These are phyloP conservation scores for Lordiphosa mommai DNA, from an alignment of 1,140 invertebrate species.

Conservation along the genomic window DNA sequence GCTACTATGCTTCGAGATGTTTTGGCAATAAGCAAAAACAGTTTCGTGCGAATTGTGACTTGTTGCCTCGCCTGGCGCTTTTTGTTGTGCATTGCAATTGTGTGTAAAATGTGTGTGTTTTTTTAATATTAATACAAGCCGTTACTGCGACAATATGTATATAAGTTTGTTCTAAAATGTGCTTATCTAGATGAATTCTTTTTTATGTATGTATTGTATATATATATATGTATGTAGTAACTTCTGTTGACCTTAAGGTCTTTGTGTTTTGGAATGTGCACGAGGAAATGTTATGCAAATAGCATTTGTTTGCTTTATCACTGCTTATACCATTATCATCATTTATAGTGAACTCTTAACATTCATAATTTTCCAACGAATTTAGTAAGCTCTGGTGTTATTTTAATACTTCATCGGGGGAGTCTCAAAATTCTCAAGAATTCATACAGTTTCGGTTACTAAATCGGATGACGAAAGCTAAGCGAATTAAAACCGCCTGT, in stretches of 20 bases:
- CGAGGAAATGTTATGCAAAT: not conserved
- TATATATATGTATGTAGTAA: conserved; percentile 10
- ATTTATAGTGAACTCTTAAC: too few relatives aligned
- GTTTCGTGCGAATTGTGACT: not conserved
- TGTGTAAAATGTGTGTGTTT: not conserved
- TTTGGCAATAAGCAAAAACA: not conserved
- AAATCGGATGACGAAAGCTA: too few relatives aligned
- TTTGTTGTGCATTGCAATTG: not conserved
- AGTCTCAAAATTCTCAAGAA: too few relatives aligned
- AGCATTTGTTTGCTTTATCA: too few relatives aligned
- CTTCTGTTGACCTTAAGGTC: conserved; percentile 36
- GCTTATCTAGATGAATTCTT: conserved; percentile 2
- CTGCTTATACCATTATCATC: too few relatives aligned
- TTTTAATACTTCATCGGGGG: too few relatives aligned
- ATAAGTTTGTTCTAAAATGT: not conserved
- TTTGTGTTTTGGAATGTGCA: not conserved
- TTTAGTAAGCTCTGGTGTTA: too few relatives aligned
- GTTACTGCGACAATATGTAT: not conserved
- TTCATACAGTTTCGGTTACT: too few relatives aligned
- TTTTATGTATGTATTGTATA: conserved; percentile 6
- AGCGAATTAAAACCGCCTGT: too few relatives aligned
- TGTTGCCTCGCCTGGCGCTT: conserved; percentile 1
- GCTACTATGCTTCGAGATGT: not conserved
- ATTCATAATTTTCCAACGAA: too few relatives aligned
- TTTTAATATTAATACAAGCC: too few relatives aligned